Evolutionary conservation across 1,140 invertebrate species (phyloP), one percentile per base, ranked within the genome.

Genomic region (Aphelinus certus): DNA sequence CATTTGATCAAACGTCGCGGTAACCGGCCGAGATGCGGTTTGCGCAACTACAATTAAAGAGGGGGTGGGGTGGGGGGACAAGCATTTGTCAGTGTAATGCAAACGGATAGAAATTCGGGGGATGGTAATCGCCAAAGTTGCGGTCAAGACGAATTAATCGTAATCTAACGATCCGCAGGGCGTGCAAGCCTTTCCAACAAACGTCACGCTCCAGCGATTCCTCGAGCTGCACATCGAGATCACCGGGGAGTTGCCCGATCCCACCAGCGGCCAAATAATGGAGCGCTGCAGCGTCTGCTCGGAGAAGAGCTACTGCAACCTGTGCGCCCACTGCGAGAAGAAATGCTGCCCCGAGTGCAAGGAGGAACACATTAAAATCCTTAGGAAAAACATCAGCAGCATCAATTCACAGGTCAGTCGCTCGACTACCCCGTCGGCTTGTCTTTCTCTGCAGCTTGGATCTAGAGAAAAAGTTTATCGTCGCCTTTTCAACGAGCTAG

Each of bases 151-250:
- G 26, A 26, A 26, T 26, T 26, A 26, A 26, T 26, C 26, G 26
- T 26, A 26, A 26, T 26, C 26, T 26, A 26, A 26, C 26, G 26
- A 26, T 26, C 26, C 68, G 46, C 76, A 88, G 88, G 97, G 97
- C 49, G 95, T 98, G 26, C 96, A 97, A 88, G 95, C 94, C 43
- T 98, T 97, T 86, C 97, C 96, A 57, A 98, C 95, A 79, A 99
- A 99, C 88, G 96, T 98, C 3, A 99, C 97, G 48, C 90, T 99
- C 46, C 95, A 97, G 87, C 90, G 96, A 64, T 99, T 99, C 88
- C 89, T 99, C 73, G 97, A 99, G 85, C 91, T 98, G 58, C 97
- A 96, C 84, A 95, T 96, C 85, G 94, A 97, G 88, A 97, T 97
- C 75, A 97, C 95, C 47, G 95, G 96, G 75, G 95, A 97, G 86